These are phyloP conservation scores for Apeira syringaria DNA, from an alignment of 2,888 invertebrate species.

Conservation along the genomic window DNA sequence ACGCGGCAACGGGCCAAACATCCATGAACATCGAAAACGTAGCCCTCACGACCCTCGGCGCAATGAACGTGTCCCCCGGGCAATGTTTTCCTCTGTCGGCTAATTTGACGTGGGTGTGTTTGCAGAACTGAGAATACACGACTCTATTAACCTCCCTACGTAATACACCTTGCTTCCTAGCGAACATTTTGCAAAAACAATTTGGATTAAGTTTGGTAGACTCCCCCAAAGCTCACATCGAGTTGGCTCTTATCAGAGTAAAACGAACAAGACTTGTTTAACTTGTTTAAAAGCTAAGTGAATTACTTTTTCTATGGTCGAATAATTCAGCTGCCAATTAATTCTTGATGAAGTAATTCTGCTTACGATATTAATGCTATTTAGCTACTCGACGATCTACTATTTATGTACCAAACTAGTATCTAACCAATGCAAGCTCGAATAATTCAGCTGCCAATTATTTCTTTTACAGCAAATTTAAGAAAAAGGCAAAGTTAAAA, in stretches of 20 bases:
- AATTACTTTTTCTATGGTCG: slow-evolving; percentile 9
- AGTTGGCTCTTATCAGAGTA: slow-evolving; percentile 2
- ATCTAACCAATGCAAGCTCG: no score
- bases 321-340: slow-evolving; percentile 5
- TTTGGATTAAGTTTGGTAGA: slow-evolving; percentile 10
- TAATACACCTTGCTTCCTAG: slow-evolving; percentile 8
- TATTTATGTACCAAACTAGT: no score
- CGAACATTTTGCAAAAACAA: slow-evolving; percentile 15
- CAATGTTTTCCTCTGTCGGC: slow-evolving; percentile 50
- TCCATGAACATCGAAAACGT: not conserved
- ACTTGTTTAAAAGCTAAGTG: slow-evolving; percentile 9
- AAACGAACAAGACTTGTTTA: slow-evolving; percentile 6
- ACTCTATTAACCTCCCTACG: slow-evolving; percentile 30
- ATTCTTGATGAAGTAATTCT: no score
- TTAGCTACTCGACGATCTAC: no score
- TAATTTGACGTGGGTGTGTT: slow-evolving; percentile 48
- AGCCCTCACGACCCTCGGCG: slow-evolving; percentile 35
- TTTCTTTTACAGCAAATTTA: no score
- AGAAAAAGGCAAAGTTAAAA: no score
- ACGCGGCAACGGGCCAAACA: not conserved
- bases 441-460: no score
- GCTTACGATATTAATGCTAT: no score
- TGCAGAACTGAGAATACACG: slow-evolving; percentile 27
- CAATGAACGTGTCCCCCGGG: slow-evolving; percentile 48
- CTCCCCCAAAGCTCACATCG: slow-evolving; percentile 20